Percentiles rank a stretch among this genome's conserved stretches.
Evolutionary conservation across 2,888 invertebrate genomes (phyloP).

Genomic region (Poecilobothrus nobilitatus): DNA sequence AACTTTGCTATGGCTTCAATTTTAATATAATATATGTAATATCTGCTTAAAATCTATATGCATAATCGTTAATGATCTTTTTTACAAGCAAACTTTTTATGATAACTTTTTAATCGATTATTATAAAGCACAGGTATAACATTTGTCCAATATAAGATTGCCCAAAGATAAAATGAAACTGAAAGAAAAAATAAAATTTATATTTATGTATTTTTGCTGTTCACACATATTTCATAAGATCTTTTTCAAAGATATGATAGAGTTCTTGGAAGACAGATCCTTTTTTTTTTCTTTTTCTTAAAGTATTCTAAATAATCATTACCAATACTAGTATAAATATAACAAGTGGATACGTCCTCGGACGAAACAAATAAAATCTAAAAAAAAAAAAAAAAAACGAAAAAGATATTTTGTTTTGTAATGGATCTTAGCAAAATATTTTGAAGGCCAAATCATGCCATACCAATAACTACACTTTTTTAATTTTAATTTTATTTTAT

Average conservation of each 20-base stretch:
- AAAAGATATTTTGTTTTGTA: not conserved
- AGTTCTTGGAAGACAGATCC: not conserved
- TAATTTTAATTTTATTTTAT: not conserved
- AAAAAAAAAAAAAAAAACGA: not conserved
- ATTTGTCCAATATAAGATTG: too few relatives aligned
- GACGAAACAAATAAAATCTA: not conserved
- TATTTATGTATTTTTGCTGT: not conserved
- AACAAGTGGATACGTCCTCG: not conserved
- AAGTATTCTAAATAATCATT: not conserved
- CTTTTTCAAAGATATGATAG: not conserved
- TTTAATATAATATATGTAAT: too few relatives aligned
- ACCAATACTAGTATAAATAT: not conserved
- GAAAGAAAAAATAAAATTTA: too few relatives aligned
- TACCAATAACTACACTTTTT: not conserved
- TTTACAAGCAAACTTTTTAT: too few relatives aligned
- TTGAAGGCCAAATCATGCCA: conserved; percentile 6
- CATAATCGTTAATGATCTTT: too few relatives aligned
- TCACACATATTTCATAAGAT: not conserved
- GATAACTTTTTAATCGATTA: too few relatives aligned
- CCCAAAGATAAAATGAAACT: too few relatives aligned
- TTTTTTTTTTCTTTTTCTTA: not conserved
- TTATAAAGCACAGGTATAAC: too few relatives aligned
- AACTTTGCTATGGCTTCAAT: too few relatives aligned
- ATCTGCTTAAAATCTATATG: too few relatives aligned
- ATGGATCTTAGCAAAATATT: conserved; percentile 5